phyloP scores from a whole-genome alignment of 2,113 vertebrate species.

The Rhipidura dahli region DNA sequence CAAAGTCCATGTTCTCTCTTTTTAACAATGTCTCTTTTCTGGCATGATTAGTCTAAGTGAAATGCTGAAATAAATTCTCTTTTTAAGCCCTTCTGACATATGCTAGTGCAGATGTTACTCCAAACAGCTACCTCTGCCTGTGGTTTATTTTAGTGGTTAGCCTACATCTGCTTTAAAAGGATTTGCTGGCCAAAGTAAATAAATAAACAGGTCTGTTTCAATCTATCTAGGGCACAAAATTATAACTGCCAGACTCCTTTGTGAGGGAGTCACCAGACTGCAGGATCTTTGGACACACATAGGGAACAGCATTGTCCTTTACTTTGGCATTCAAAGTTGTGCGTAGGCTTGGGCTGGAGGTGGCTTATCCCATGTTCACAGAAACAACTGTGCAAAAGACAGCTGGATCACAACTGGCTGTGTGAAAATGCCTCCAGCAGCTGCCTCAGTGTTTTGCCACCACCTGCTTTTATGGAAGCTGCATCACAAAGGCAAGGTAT shows the following conservation, averaged over 20 bases:
- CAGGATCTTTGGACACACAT: rapidly evolving
- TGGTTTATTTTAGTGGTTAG: background rate
- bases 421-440: background rate
- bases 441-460: background rate
- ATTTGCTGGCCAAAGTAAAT: background rate
- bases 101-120: slow-evolving; percentile 36
- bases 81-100: slow-evolving; percentile 45
- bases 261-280: background rate
- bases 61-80: slow-evolving; percentile 11
- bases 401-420: background rate
- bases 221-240: background rate
- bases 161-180: background rate
- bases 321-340: background rate
- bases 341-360: background rate
- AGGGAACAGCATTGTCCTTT: background rate
- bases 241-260: background rate
- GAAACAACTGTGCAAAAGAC: background rate
- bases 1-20: background rate
- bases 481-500: background rate
- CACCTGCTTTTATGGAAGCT: background rate
- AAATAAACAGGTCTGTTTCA: background rate
- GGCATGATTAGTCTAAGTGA: slow-evolving; percentile 5
- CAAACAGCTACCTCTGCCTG: background rate
- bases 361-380: rapidly evolving
- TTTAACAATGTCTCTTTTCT: background rate